Evolutionary conservation across 2,797 vertebrate genomes (phyloP).

Genomic region (Parauchenoglanis ngamensis): DNA sequence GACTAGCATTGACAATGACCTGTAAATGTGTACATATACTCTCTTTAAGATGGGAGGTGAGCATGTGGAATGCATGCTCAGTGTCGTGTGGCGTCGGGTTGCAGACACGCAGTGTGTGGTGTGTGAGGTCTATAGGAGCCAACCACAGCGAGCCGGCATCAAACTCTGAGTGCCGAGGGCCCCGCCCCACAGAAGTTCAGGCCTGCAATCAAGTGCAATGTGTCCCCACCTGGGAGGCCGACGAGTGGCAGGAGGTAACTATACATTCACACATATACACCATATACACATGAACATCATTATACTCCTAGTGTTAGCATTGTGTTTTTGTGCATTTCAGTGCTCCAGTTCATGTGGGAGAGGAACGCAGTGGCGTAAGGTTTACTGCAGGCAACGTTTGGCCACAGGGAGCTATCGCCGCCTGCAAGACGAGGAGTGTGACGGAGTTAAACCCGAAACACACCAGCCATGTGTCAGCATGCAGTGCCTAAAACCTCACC

Average conservation of each 20-base stretch:
- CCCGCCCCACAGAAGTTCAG: conserved; percentile 79
- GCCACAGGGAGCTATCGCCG: conserved; percentile 82
- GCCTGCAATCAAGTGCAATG: conserved; percentile 90
- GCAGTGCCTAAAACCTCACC: conserved; percentile 79
- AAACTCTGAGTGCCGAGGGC: conserved; percentile 72
- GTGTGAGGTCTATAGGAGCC: conserved; percentile 68
- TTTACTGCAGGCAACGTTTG: conserved; percentile 86
- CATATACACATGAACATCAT: background rate
- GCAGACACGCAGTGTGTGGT: conserved; percentile 82
- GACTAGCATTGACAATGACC: background rate
- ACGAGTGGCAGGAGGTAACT: conserved; percentile 84
- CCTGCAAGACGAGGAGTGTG: conserved; percentile 75
- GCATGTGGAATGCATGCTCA: conserved; percentile 83
- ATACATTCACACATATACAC: background rate
- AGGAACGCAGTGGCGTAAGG: conserved; percentile 81
- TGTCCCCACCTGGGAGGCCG: conserved; percentile 83
- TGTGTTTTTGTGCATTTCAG: conserved; percentile 63
- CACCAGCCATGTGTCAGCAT: conserved; percentile 78
- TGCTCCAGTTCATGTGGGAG: conserved; percentile 86
- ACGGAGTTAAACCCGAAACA: conserved; percentile 67
- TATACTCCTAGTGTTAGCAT: background rate
- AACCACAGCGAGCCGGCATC: conserved; percentile 66
- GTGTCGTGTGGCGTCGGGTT: conserved; percentile 88
- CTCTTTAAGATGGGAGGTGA: conserved; percentile 79
- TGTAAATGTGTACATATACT: conserved; percentile 31